phyloP scores from a whole-genome alignment of 2,888 invertebrate genomes.

The Epistrophe eligans region DNA sequence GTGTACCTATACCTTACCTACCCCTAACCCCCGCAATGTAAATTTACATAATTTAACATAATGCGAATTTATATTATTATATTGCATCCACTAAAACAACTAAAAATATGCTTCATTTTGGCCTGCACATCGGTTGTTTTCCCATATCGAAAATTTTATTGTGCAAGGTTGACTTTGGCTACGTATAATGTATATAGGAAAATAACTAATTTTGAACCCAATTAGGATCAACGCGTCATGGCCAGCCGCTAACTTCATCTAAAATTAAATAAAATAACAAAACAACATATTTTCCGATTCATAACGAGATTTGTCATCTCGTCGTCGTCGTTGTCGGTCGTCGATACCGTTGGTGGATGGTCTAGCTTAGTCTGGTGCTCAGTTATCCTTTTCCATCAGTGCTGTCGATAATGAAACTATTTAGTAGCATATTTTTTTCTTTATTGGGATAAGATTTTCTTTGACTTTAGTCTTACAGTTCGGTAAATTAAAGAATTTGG shows the following conservation, averaged over 20 bases:
- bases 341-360: neutral
- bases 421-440: too few relatives aligned
- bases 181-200: too few relatives aligned
- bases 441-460: too few relatives aligned
- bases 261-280: constrained; percentile 71
- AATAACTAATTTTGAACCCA: constrained; percentile 51
- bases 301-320: constrained; percentile 76
- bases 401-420: neutral
- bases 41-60: constrained; percentile 1
- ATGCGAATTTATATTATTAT: constrained; percentile 32
- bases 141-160: constrained; percentile 51
- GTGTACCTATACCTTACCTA: neutral
- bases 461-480: too few relatives aligned
- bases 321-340: constrained; percentile 5
- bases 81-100: constrained; percentile 13
- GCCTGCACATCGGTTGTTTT: constrained; percentile 50
- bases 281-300: constrained; percentile 74
- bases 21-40: neutral
- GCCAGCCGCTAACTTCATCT: constrained; percentile 51
- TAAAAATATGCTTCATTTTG: constrained; percentile 20
- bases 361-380: neutral
- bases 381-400: neutral
- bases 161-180: constrained; percentile 49
- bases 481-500: too few relatives aligned
- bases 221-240: constrained; percentile 54